Percentiles rank a stretch among this genome's conserved stretches.
These are phyloP conservation scores for Alfaro cultratus DNA, from an alignment of 2,797 vertebrate genomes.

Conservation along the genomic window DNA sequence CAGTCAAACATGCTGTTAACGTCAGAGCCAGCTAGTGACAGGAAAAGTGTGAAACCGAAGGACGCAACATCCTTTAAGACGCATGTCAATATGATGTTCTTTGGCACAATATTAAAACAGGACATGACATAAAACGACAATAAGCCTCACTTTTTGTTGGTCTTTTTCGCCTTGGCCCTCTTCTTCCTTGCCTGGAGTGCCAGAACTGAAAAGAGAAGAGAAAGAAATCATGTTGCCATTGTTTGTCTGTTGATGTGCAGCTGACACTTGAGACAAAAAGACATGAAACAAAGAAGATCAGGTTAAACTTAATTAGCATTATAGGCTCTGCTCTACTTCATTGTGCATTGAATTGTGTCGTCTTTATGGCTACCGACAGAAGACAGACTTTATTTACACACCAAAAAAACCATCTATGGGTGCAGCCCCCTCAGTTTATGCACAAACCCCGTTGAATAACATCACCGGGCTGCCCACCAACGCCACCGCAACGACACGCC, in stretches of 20 bases:
- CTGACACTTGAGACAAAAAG: slow-evolving; percentile 30
- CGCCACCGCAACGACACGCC: slow-evolving; percentile 18
- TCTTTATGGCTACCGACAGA: not conserved
- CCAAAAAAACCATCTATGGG: slow-evolving; percentile 5
- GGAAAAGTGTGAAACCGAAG: slow-evolving; percentile 10
- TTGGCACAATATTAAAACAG: not conserved
- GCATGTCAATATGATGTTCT: not conserved
- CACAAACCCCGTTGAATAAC: slow-evolving; percentile 25
- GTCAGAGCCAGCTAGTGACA: slow-evolving; percentile 2
- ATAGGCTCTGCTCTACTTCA: not conserved
- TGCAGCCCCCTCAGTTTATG: slow-evolving; percentile 5
- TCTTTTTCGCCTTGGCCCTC: slow-evolving; percentile 83
- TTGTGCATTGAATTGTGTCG: not conserved
- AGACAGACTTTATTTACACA: slow-evolving; percentile 8
- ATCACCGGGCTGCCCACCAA: slow-evolving; percentile 39
- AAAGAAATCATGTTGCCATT: slow-evolving; percentile 30
- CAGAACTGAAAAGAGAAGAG: slow-evolving; percentile 74
- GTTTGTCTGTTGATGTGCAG: slow-evolving; percentile 28
- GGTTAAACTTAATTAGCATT: not conserved
- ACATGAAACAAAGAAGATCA: slow-evolving; percentile 4
- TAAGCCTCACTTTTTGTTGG: slow-evolving; percentile 82
- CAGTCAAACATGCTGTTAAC: slow-evolving; percentile 16
- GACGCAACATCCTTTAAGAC: slow-evolving; percentile 12
- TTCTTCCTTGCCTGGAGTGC: slow-evolving; percentile 87
- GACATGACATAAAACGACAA: not conserved